Base-by-base conservation (phyloP, 2,113 vertebrate genomes). In the Stegastes partitus region DNA sequence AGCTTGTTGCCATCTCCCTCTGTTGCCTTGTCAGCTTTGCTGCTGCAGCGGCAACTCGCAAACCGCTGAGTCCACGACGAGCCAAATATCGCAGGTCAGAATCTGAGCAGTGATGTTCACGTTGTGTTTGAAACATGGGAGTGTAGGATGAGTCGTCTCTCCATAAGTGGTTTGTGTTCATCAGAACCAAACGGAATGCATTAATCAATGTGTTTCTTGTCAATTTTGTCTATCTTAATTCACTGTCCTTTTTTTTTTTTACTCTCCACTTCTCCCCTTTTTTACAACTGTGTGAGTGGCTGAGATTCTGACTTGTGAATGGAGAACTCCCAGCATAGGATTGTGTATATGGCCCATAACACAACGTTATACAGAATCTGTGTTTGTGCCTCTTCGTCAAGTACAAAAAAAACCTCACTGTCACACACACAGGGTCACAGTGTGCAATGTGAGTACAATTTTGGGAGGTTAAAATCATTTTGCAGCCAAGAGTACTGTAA, bases 51-150 rank as follows among this genome's bases (percentile, higher is more conserved):
- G 96, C 97, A 73, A 98, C 96, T 0, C 94, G 90, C 91, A 99
- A 97, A 76, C 83, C 96, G 0, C 90, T 87, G 4, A 94, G 95
- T 92, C 94, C 91, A 5, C 94, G 96, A 93, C 96, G 97, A 96
- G 82, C 75, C 92, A 95, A 95, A 94, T 95, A 96, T 89, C 96
- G 96, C 97, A 99, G 98, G 98, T 99, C 97, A 99, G 98, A 99
- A 94, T 93, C 94, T 89, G 93, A 95, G 91, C 94, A 95, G 90
- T 97, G 95, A 96, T 91, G 69, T 94, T 93, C 42, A 66, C 49
- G 21, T 92, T 74, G 91, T 92, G 91, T 93, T 81, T 85, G 55
- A 83, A 70, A 71, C 63, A 16, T 51, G 21, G 59, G 39, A 19
- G 42, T 74, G 44, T 25, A 15, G 21, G 49, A 51, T 23, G 21